Evolutionary conservation across 2,797 vertebrate genomes (phyloP).

Genomic region (Huso huso): DNA sequence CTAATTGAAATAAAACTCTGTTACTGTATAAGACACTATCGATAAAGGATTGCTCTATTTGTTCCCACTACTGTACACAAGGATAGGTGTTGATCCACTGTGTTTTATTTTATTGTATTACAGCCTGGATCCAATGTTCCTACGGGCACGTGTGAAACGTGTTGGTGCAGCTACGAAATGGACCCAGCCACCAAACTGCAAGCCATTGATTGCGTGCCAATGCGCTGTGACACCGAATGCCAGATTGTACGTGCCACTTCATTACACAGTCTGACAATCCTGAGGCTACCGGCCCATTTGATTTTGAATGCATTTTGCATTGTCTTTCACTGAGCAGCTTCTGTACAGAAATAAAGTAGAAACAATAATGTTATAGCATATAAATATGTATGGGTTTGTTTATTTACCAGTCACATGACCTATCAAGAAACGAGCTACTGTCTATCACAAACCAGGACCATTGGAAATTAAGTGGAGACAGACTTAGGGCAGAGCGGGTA

Average conservation of each 20-base stretch:
- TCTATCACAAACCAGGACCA: too few relatives aligned
- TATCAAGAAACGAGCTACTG: too few relatives aligned
- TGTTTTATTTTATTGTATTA: background rate
- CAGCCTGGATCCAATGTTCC: slow-evolving; percentile 47
- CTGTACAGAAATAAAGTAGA: background rate
- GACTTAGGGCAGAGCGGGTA: too few relatives aligned
- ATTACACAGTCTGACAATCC: background rate
- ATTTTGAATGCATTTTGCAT: background rate
- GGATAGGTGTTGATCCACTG: too few relatives aligned
- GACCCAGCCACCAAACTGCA: slow-evolving; percentile 30
- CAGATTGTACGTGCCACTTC: background rate
- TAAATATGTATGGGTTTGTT: background rate
- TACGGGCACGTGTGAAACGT: slow-evolving; percentile 46
- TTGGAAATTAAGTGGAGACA: too few relatives aligned
- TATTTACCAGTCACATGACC: background rate
- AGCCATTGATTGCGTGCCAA: slow-evolving; percentile 26
- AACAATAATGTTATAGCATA: background rate
- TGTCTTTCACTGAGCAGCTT: background rate
- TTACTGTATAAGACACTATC: too few relatives aligned
- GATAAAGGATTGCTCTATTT: too few relatives aligned
- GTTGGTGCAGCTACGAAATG: slow-evolving; percentile 44
- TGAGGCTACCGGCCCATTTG: background rate
- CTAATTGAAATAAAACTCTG: too few relatives aligned
- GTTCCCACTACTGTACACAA: too few relatives aligned
- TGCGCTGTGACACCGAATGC: slow-evolving; percentile 39